Evolutionary conservation across 2,888 invertebrate genomes (phyloP), one percentile per base, ranked within the genome.

Genomic region (Euzophera pinguis): DNA sequence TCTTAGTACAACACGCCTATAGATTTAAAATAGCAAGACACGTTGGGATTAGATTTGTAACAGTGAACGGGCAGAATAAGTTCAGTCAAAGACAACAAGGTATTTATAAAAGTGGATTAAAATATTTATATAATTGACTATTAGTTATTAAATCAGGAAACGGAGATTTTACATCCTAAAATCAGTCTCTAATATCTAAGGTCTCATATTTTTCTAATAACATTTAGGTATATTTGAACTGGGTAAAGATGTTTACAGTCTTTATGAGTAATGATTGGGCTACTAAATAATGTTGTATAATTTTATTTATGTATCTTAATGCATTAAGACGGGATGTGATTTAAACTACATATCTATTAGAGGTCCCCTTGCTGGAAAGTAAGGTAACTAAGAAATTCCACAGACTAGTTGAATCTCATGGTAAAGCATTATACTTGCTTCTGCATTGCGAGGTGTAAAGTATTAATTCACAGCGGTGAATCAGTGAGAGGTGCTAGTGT

Each of bases 121-220:
- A 17, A 8, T 43, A 13, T 32, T 12, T 13, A 14, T 32, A 14
- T 45, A 45, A 45, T 45, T 45, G 45, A 45, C 45, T 12, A 16
- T 2, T 16, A 45, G 16, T 16, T n/a, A n/a, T 41, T 41, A 17
- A 17, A n/a, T 17, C 1, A 32, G 9, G 10, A 4, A 32, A 32
- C 8, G 45, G 14, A 9, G 10, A 10, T 27, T 42, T 45, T 10
- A 45, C 45, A 45, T 14, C 8, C 32, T 34, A 34, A 45, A 12
- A 34, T 45, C 45, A 45, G 45, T 45, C 45, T 45, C 45, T 45
- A 45, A 9, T 13, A 32, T 2, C 41, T 41, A 41, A 38, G 16
- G 16, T 41, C 17, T 17, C 41, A n/a, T 22, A 10, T n/a, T 41
- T 41, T 17, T 17, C 10, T 32, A 32, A 32, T 32, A 32, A 32